Conservation (phyloP, 2,113 vertebrate species). For the Limanda limanda region DNA sequence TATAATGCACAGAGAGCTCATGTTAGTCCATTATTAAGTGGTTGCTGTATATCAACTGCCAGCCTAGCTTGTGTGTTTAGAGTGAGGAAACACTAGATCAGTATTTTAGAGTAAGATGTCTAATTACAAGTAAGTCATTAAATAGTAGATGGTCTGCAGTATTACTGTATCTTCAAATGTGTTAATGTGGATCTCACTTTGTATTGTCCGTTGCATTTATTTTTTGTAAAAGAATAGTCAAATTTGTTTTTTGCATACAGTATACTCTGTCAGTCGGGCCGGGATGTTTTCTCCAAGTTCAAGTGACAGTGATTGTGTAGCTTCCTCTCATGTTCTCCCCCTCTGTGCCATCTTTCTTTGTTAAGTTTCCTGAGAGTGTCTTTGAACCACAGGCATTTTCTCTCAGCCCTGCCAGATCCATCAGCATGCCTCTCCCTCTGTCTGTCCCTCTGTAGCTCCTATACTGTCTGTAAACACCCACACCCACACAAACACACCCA, state of each 20-base stretch:
- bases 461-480: constrained; percentile 42
- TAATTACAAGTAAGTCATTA: not conserved
- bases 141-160: not conserved
- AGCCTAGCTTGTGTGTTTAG: not conserved
- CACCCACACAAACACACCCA: constrained; percentile 17
- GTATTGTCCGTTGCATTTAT: constrained; percentile 10
- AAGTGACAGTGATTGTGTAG: constrained; percentile 75
- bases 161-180: too few species aligned
- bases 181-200: not conserved
- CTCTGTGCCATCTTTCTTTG: constrained; percentile 75
- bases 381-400: constrained; percentile 78
- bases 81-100: not conserved
- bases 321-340: constrained; percentile 71
- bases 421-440: constrained; percentile 65
- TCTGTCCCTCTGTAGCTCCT: constrained; percentile 59
- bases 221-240: constrained; percentile 36
- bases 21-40: not conserved
- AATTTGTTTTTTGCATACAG: constrained; percentile 27
- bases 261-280: constrained; percentile 42
- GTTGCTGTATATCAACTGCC: not conserved
- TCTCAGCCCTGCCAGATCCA: constrained; percentile 73
- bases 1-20: not conserved
- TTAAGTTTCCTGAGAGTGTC: constrained; percentile 74
- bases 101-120: not conserved
- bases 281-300: constrained; percentile 70